Conservation (phyloP, 2,797 vertebrate species). For the Rhabdomys pumilio region DNA sequence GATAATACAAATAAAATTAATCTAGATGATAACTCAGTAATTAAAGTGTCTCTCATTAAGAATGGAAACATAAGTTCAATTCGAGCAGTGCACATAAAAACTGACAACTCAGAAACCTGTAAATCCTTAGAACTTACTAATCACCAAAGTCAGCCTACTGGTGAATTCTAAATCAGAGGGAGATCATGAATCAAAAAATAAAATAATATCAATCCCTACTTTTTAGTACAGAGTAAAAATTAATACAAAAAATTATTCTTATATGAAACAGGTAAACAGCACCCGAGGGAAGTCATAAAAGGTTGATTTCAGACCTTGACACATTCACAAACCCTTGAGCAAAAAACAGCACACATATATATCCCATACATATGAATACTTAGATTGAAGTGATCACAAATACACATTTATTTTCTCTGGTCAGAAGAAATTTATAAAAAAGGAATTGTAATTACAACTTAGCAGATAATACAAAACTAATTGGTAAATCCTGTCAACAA, state of each 20-base stretch:
- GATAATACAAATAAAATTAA: not conserved
- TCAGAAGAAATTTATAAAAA: not conserved
- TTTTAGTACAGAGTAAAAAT: not conserved
- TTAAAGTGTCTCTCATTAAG: too few relatives aligned
- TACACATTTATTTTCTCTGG: not conserved
- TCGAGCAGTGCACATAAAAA: not conserved
- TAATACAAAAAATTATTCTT: not conserved
- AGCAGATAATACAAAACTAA: not conserved
- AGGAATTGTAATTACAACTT: not conserved
- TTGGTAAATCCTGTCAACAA: not conserved
- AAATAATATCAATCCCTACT: not conserved
- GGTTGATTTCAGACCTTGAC: not conserved
- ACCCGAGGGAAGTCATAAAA: not conserved
- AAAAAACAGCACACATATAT: not conserved
- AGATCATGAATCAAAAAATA: not conserved
- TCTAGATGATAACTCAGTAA: not conserved
- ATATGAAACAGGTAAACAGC: not conserved
- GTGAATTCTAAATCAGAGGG: not conserved
- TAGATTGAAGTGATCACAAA: not conserved
- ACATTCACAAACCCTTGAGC: not conserved
- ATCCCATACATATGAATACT: not conserved
- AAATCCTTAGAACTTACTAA: not conserved
- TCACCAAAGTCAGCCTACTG: not conserved
- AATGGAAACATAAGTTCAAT: not conserved
- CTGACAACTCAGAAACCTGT: not conserved